Conservation (phyloP, 2,113 vertebrate genomes). For the Urocolius indicus region DNA sequence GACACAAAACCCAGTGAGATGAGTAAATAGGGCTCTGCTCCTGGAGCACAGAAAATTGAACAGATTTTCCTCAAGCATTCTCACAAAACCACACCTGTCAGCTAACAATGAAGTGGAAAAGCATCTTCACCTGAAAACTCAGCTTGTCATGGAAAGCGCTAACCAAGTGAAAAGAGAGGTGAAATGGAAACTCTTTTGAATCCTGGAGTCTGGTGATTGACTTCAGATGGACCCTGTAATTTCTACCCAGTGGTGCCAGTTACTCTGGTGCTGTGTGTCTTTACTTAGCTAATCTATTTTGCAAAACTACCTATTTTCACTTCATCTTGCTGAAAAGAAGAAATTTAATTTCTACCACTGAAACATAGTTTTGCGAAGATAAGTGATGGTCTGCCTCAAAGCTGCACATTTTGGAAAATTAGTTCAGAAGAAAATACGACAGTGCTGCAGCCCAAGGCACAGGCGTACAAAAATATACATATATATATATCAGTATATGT, state of each 20-base stretch:
- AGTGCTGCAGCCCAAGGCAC: not conserved
- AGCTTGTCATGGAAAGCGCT: not conserved
- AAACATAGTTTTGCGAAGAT: not conserved
- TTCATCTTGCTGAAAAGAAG: not conserved
- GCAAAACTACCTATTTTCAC: not conserved
- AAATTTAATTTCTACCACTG: not conserved
- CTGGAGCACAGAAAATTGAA: not conserved
- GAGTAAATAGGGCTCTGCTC: not conserved
- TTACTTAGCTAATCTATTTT: slow-evolving; percentile 1
- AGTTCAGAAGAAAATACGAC: not conserved
- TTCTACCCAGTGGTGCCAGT: not conserved
- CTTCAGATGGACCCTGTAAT: not conserved
- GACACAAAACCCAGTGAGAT: not conserved
- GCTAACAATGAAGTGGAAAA: not conserved
- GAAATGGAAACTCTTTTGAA: not conserved
- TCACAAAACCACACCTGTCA: not conserved
- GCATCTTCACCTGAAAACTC: not conserved
- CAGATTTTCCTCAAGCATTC: not conserved
- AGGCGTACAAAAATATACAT: not conserved
- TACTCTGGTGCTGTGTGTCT: not conserved
- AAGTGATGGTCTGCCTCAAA: not conserved
- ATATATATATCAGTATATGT: no score
- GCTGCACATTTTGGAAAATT: not conserved
- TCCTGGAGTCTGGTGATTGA: not conserved
- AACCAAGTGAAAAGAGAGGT: not conserved